Evolutionary conservation across 2,113 vertebrate genomes (phyloP).

Genomic region (Dendrocopos noguchii): DNA sequence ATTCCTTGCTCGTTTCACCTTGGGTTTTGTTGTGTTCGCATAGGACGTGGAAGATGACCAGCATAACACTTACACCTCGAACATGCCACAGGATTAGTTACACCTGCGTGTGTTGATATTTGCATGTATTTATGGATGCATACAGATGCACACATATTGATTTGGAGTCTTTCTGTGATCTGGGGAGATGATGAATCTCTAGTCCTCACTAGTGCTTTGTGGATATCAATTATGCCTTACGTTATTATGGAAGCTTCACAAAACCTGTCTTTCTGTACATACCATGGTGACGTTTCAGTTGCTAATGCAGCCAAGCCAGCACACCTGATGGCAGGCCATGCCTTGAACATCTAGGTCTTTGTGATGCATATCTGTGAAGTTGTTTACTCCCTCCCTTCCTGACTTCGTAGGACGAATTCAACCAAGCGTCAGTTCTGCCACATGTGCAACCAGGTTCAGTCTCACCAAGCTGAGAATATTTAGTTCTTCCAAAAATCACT

Average conservation of each 20-base stretch:
- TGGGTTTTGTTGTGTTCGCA: not conserved
- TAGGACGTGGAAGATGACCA: not conserved
- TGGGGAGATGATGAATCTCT: not conserved
- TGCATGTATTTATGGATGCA: not conserved
- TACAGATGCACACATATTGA: not conserved
- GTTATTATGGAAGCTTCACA: not conserved
- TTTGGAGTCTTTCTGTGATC: not conserved
- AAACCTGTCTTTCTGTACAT: not conserved
- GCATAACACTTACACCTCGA: not conserved
- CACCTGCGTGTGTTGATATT: not conserved
- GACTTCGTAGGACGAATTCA: not conserved
- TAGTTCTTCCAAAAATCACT: not conserved
- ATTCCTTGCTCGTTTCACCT: not conserved
- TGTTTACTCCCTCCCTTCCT: not conserved
- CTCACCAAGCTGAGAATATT: not conserved
- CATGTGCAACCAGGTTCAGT: not conserved
- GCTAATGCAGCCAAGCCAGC: not conserved
- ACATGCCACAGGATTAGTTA: not conserved
- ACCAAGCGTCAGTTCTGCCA: not conserved
- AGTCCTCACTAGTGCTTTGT: not conserved
- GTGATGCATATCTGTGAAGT: not conserved
- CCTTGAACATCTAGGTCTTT: not conserved
- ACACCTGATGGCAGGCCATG: not conserved
- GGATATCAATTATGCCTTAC: not conserved
- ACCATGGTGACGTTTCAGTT: not conserved